A percentile compares a stretch with the other conserved stretches of the same genome.
Evolutionary conservation across 2,888 invertebrate species (phyloP).

Genomic region (Danaus chrysippus): DNA sequence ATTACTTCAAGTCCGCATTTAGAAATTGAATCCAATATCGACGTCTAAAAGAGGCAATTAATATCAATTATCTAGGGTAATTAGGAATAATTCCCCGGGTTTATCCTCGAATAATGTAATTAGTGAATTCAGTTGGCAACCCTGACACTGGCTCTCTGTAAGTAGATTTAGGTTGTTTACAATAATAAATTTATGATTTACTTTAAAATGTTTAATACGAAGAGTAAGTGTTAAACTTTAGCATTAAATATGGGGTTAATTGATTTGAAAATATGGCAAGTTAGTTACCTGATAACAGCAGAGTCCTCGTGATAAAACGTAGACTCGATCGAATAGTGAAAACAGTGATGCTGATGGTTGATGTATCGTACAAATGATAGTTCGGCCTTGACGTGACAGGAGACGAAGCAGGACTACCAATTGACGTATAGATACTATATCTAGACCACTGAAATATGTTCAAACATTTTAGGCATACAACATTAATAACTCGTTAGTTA

Average conservation of each 20-base stretch:
- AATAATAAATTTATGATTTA: not conserved
- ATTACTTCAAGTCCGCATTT: not conserved
- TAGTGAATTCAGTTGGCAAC: conserved; percentile 2
- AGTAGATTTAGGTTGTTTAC: not conserved
- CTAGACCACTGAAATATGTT: conserved; percentile 80
- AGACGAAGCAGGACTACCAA: conserved; percentile 83
- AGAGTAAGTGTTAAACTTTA: too few species aligned
- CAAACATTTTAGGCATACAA: not conserved
- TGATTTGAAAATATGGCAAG: not conserved
- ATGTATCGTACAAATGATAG: conserved; percentile 89
- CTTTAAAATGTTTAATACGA: not conserved
- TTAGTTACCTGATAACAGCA: conserved; percentile 76
- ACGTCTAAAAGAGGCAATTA: conserved; percentile 2
- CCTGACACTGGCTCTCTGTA: not conserved
- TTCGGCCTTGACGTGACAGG: conserved; percentile 84
- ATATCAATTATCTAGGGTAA: conserved; percentile 5
- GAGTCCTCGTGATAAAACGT: conserved; percentile 79
- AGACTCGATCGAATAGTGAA: conserved; percentile 86
- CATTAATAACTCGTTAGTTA: not conserved
- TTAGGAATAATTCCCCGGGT: conserved; percentile 2
- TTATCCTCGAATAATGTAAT: conserved; percentile 7
- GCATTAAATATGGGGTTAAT: too few species aligned
- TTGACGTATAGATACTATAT: conserved; percentile 86
- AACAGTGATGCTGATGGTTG: conserved; percentile 89
- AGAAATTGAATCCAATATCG: not conserved